Conservation (phyloP, 2,113 vertebrate genomes). For the Hippocampus barbouri region DNA sequence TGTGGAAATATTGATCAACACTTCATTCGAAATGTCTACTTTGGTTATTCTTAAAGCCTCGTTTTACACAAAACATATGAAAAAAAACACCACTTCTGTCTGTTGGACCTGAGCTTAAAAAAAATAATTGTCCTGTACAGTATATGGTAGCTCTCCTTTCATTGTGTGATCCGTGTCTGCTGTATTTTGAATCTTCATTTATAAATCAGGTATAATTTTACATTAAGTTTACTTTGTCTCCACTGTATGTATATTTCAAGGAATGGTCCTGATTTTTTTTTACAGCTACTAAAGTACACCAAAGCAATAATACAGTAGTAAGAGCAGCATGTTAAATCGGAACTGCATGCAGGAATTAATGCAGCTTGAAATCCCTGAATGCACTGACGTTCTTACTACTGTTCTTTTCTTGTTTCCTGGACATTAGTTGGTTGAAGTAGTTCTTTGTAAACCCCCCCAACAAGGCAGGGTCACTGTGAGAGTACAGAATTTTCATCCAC, state of each 20-base stretch:
- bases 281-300: constrained; percentile 7
- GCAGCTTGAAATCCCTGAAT: constrained; percentile 10
- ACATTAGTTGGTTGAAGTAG: not conserved
- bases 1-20: not conserved
- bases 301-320: constrained; percentile 20
- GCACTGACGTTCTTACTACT: not conserved
- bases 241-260: not conserved
- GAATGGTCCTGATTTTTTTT: not conserved
- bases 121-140: not conserved
- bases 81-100: not conserved
- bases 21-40: not conserved
- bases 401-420: not conserved
- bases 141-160: not conserved
- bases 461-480: not conserved
- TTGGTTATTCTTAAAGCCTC: not conserved
- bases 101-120: not conserved
- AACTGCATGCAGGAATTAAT: constrained; percentile 33
- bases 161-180: not conserved
- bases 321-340: constrained; percentile 20
- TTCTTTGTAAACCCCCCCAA: not conserved
- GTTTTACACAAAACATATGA: not conserved
- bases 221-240: not conserved
- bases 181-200: not conserved
- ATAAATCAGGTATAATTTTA: not conserved
- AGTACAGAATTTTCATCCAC: not conserved